phyloP scores from a whole-genome alignment of 2,888 invertebrate species.

The Drosophila nr. medialis region DNA sequence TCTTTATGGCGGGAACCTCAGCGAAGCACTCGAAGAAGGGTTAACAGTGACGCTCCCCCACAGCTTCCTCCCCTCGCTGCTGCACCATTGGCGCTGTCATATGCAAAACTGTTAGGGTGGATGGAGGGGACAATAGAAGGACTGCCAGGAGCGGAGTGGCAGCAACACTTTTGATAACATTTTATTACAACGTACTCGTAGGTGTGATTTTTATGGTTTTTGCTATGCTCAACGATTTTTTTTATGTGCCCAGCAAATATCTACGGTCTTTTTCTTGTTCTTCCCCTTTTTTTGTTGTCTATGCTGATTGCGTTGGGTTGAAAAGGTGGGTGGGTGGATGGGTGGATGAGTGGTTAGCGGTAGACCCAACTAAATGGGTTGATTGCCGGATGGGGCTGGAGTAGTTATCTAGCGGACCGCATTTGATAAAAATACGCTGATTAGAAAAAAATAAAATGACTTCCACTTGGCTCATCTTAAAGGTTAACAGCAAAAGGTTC shows the following conservation, averaged over 20 bases:
- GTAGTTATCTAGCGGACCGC: constrained; percentile 10
- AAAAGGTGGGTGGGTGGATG: constrained; percentile 7
- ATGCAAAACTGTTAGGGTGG: constrained; percentile 66
- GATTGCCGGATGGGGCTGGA: constrained; percentile 21
- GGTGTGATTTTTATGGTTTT: constrained; percentile 83
- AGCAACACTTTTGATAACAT: constrained; percentile 81
- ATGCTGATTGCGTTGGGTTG: constrained; percentile 66
- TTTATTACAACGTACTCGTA: constrained; percentile 81
- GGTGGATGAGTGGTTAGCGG: background rate
- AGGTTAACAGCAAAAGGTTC: background rate
- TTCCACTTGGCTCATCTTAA: constrained; percentile 17
- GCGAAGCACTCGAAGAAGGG: constrained; percentile 66
- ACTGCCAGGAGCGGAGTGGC: constrained; percentile 53
- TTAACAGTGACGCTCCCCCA: constrained; percentile 69
- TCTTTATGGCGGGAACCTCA: constrained; percentile 69
- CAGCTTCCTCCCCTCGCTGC: constrained; percentile 41
- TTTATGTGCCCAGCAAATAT: constrained; percentile 54
- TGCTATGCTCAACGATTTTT: constrained; percentile 78
- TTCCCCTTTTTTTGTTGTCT: constrained; percentile 58
- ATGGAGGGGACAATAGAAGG: constrained; percentile 13
- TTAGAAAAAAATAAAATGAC: constrained; percentile 46
- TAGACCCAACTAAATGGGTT: constrained; percentile 32
- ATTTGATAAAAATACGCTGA: constrained; percentile 49
- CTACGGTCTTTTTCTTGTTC: constrained; percentile 26
- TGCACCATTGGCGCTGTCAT: constrained; percentile 61